Evolutionary conservation across 2,113 vertebrate genomes (phyloP).

Genomic region (Seriola rivoliana): DNA sequence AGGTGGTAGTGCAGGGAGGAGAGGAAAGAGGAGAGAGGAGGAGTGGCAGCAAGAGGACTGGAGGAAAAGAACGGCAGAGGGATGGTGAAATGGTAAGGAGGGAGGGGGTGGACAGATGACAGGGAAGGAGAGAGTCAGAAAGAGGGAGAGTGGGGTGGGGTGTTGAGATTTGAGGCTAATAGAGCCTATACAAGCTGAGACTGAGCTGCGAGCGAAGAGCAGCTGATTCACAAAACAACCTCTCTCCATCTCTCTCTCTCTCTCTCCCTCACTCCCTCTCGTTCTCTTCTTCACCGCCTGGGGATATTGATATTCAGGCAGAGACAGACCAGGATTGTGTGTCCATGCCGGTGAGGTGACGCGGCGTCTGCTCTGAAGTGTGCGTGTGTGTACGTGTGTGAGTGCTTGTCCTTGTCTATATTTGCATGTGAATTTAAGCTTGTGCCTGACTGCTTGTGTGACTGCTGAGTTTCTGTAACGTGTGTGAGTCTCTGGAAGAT

Average conservation of each 20-base stretch:
- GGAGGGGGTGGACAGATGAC: slow-evolving; percentile 41
- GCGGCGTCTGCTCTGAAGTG: slow-evolving; percentile 54
- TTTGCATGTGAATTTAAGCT: slow-evolving; percentile 51
- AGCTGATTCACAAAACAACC: slow-evolving; percentile 67
- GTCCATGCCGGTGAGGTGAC: slow-evolving; percentile 70
- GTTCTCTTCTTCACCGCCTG: slow-evolving; percentile 38
- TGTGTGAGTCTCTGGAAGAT: slow-evolving; percentile 15
- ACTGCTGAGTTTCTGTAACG: slow-evolving; percentile 18
- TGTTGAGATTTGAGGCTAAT: slow-evolving; percentile 47
- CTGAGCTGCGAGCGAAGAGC: slow-evolving; percentile 49
- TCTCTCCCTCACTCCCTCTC: slow-evolving; percentile 26
- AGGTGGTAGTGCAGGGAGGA: slow-evolving; percentile 50
- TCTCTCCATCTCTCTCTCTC: slow-evolving; percentile 32
- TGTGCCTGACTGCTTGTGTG: slow-evolving; percentile 17
- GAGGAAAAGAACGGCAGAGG: slow-evolving; percentile 25
- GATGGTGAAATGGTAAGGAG: slow-evolving; percentile 44
- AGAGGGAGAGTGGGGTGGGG: slow-evolving; percentile 3
- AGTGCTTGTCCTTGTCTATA: slow-evolving; percentile 40
- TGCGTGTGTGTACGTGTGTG: slow-evolving; percentile 38
- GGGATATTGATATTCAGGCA: slow-evolving; percentile 70
- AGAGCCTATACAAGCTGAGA: slow-evolving; percentile 50
- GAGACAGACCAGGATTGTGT: slow-evolving; percentile 64
- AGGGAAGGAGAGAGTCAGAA: slow-evolving; percentile 37
- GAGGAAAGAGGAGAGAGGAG: slow-evolving; percentile 37
- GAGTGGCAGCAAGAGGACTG: slow-evolving; percentile 28